Base-by-base conservation (phyloP, 23 tunicate genomes). In the Clavelina lepadiformis region DNA sequence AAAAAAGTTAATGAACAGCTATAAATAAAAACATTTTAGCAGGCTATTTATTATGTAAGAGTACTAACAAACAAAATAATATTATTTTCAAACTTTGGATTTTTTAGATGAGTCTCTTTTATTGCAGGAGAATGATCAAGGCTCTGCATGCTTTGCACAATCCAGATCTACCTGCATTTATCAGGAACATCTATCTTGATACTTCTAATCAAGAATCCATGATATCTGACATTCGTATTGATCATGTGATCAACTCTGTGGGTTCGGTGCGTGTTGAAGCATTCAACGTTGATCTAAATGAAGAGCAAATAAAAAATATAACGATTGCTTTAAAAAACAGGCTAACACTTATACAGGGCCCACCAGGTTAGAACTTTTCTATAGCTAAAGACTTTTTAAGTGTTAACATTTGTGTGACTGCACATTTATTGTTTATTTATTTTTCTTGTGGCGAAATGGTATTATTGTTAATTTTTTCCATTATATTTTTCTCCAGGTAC, bases 401-500 rank as follows among this genome's bases (percentile, higher is more conserved):
- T 41, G 49, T 11, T 41, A 41, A 41, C 49, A 41, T 41, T 8
- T n/a, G n/a, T n/a, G n/a, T n/a, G n/a, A n/a, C n/a, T n/a, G n/a
- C n/a, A 52, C 11, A 52, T 20, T 52, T 52, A 19, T 52, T 8
- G 11, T 52, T 52, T 26, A 26, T 26, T 8, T 52, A 52, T 52
- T 52, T 52, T 52, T 20, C 28, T 41, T 41, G 49, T 41, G 15
- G 49, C 49, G n/a, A n/a, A n/a, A n/a, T n/a, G n/a, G n/a, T n/a
- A n/a, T n/a, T n/a, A n/a, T n/a, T n/a, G n/a, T n/a, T n/a, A n/a
- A n/a, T n/a, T n/a, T n/a, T n/a, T n/a, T n/a, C n/a, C n/a, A n/a
- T n/a, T n/a, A n/a, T n/a, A n/a, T n/a, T n/a, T n/a, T n/a, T 26
- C 11, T 45, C 19, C 57, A 84, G 93, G 93, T 21, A 84, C 93